A percentile compares a stretch with the other conserved stretches of the same genome.
Evolutionary conservation across 2,113 vertebrate genomes (phyloP).

Genomic region (Corythaixoides concolor): DNA sequence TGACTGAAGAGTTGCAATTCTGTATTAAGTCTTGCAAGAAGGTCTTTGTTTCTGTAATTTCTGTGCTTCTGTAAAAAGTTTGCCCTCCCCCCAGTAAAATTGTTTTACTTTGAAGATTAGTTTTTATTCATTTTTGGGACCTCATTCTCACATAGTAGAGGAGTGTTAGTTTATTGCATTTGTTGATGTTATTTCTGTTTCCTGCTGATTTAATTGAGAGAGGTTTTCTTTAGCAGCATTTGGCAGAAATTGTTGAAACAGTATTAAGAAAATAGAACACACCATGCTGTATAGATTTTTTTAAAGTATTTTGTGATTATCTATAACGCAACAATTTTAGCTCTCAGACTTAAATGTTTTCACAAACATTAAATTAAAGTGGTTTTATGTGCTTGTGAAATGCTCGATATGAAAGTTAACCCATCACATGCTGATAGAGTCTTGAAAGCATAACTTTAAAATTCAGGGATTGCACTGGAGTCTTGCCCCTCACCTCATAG

Average conservation of each 20-base stretch:
- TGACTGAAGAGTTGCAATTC: background rate
- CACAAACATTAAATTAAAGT: background rate
- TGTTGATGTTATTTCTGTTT: slow-evolving; percentile 6
- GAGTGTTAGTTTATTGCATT: slow-evolving; percentile 17
- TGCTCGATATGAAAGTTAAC: background rate
- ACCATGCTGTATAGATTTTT: background rate
- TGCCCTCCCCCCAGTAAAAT: background rate
- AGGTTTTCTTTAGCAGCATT: slow-evolving; percentile 23
- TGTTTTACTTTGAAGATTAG: background rate
- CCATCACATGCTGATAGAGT: background rate
- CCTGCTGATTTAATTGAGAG: slow-evolving; percentile 38
- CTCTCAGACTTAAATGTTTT: slow-evolving; percentile 25
- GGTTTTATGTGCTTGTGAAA: background rate
- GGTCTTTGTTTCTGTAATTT: background rate
- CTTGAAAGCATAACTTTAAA: background rate
- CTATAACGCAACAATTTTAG: slow-evolving; percentile 24
- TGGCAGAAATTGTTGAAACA: slow-evolving; percentile 15
- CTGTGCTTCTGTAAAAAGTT: background rate
- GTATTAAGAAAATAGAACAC: slow-evolving; percentile 20
- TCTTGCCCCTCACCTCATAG: background rate
- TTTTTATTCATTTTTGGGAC: background rate
- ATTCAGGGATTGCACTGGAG: background rate
- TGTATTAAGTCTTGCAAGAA: background rate
- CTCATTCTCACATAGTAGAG: background rate
- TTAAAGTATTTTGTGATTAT: background rate